Conservation (phyloP, 2,888 invertebrate species). For the Sipha maydis region DNA sequence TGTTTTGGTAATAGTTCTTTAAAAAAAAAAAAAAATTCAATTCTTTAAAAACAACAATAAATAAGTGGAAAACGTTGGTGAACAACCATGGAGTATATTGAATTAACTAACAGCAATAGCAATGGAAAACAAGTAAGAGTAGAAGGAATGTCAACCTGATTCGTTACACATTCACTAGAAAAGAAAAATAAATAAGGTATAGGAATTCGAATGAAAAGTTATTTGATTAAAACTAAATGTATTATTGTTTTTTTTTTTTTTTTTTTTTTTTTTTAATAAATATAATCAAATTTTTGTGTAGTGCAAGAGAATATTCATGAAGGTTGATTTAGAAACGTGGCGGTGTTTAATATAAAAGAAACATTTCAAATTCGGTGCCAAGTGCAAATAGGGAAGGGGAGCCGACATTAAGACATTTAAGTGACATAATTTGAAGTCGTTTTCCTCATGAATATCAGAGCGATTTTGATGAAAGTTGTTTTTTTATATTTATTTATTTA, state of each 20-base stretch:
- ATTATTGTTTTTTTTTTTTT: background rate
- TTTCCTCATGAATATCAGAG: background rate
- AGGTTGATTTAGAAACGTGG: background rate
- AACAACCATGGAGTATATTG: background rate
- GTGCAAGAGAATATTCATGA: background rate
- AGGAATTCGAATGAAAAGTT: background rate
- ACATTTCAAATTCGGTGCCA: background rate
- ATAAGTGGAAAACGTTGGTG: background rate
- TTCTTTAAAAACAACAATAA: background rate
- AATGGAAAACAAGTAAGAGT: background rate
- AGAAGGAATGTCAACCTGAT: background rate
- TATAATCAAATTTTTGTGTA: background rate
- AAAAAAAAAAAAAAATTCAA: background rate
- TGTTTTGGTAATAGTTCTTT: background rate
- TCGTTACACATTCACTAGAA: conserved; percentile 17
- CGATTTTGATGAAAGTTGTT: background rate
- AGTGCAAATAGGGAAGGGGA: background rate
- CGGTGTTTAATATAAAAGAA: background rate
- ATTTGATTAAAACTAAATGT: conserved; percentile 15
- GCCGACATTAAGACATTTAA: background rate
- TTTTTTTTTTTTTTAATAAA: background rate
- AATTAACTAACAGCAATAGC: background rate
- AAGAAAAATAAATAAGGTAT: background rate
- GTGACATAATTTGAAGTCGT: background rate
- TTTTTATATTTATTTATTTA: background rate